phyloP scores from a whole-genome alignment of 2,113 vertebrate genomes.

The Ondatra zibethicus region DNA sequence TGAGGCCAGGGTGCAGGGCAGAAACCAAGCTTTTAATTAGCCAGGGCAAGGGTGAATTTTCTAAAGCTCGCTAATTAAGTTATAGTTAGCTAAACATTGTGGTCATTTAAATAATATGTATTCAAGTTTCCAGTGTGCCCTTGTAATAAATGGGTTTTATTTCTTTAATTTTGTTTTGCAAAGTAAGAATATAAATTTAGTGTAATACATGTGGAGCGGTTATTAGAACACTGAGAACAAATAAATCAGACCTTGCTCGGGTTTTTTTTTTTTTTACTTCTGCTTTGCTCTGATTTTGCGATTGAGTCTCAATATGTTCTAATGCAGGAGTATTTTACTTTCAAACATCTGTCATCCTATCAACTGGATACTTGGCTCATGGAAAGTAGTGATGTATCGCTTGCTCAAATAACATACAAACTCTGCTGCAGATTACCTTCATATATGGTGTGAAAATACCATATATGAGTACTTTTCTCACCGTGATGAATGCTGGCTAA shows the following conservation, averaged over 20 bases:
- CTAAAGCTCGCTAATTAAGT: slow-evolving; percentile 83
- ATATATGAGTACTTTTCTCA: not conserved
- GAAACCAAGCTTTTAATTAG: slow-evolving; percentile 87
- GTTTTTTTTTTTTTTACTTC: not conserved
- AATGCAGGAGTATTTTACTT: slow-evolving; percentile 56
- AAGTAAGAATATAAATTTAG: slow-evolving; percentile 22
- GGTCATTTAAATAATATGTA: slow-evolving; percentile 73
- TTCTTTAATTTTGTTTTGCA: slow-evolving; percentile 49
- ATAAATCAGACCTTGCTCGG: not conserved
- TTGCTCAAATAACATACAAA: slow-evolving; percentile 23
- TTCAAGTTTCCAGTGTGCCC: not conserved
- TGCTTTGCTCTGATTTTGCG: slow-evolving; percentile 7
- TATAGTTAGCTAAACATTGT: slow-evolving; percentile 82
- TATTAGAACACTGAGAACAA: slow-evolving; percentile 3
- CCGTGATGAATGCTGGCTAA: not conserved
- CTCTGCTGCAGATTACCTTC: not conserved
- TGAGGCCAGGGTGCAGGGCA: slow-evolving; percentile 58
- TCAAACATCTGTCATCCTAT: not conserved
- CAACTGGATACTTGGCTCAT: not conserved
- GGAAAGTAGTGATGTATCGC: slow-evolving; percentile 24
- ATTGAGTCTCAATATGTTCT: slow-evolving; percentile 28
- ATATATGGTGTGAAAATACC: slow-evolving; percentile 1
- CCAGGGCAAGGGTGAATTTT: slow-evolving; percentile 80
- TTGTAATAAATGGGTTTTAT: slow-evolving; percentile 35
- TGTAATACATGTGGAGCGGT: not conserved